Evolutionary conservation across 2,797 vertebrate genomes (phyloP).

Genomic region (Falco peregrinus): DNA sequence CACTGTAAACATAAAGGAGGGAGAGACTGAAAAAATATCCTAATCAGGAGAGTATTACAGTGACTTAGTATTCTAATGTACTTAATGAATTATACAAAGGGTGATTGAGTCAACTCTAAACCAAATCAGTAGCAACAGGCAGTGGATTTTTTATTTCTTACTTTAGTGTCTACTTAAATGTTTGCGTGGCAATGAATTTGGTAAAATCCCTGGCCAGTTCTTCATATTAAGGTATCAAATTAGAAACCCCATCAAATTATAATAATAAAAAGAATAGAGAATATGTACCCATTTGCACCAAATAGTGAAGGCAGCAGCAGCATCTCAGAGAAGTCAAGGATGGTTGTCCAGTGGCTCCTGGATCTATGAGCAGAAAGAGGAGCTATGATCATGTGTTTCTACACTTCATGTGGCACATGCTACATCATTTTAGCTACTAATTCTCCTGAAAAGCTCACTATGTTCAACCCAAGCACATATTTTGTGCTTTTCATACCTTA

Average conservation of each 20-base stretch:
- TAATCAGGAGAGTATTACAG: constrained; percentile 42
- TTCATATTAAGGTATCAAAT: background rate
- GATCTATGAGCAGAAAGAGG: background rate
- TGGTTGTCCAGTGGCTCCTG: background rate
- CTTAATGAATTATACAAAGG: constrained; percentile 60
- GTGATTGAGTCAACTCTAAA: constrained; percentile 24
- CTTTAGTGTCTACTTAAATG: background rate
- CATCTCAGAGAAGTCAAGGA: background rate
- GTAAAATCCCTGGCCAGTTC: background rate
- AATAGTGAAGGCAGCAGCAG: background rate
- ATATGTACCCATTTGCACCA: background rate
- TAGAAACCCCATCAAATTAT: background rate
- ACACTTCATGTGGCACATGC: background rate
- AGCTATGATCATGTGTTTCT: background rate
- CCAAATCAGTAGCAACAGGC: background rate
- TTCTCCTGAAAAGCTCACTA: background rate
- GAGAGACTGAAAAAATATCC: constrained; percentile 50
- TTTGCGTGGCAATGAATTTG: background rate
- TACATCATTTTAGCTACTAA: background rate
- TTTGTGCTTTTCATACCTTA: background rate
- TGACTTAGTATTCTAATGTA: constrained; percentile 40
- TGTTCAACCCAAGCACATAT: background rate
- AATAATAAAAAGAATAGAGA: background rate
- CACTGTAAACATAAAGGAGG: background rate
- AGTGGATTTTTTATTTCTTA: background rate